Evolutionary conservation across 64 coral and sea anemone genomes (phyloP), one percentile per base, ranked within the genome.

Genomic region (Stylophora pistillata): DNA sequence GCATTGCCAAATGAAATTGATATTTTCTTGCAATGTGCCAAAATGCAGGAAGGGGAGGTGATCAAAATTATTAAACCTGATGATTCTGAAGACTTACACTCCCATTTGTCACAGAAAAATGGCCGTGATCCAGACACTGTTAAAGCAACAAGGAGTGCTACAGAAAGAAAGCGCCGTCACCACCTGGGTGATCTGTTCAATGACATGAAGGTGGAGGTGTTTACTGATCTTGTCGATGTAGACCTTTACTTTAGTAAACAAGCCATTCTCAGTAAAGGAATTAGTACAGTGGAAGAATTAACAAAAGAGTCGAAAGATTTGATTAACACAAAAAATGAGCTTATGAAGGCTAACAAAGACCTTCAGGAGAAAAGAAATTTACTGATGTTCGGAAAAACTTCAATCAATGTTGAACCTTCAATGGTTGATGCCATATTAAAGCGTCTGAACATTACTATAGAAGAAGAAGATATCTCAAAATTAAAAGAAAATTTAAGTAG

Each of bases 181-280:
- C 77, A 78, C 41, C 56, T 95, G 41, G 94, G 94, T 13, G 90
- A 95, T 81, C 64, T 95, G 53, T 95, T 95, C 59, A 41, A 74
- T 18, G 77, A 74, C 20, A 90, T 95, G 56, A 95, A 95, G 73
- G 25, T 74, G 18, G 72, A 95, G n/a, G 52, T 95, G 23, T 95
- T 92, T 72, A 74, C 69, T 63, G 74, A 92, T 34, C 30, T 28
- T 10, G 68, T 82, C 26, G 91, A 93, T 28, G 25, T 78, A 29
- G 94, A 92, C 64, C 55, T 92, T 58, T 95, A 95, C 69, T 89
- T 95, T 16, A 95, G 94, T 14, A 95, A 95, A 25, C 94, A 95
- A 70, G 71, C 94, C 21, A 95, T 95, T 71, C 87, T 95, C 11
- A 72, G 86, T 72, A 95, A 95, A 78, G 94, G 90, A 31, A 72